Evolutionary conservation across 2,888 invertebrate genomes (phyloP), one percentile per base, ranked within the genome.

Genomic region (Hermodice carunculata): DNA sequence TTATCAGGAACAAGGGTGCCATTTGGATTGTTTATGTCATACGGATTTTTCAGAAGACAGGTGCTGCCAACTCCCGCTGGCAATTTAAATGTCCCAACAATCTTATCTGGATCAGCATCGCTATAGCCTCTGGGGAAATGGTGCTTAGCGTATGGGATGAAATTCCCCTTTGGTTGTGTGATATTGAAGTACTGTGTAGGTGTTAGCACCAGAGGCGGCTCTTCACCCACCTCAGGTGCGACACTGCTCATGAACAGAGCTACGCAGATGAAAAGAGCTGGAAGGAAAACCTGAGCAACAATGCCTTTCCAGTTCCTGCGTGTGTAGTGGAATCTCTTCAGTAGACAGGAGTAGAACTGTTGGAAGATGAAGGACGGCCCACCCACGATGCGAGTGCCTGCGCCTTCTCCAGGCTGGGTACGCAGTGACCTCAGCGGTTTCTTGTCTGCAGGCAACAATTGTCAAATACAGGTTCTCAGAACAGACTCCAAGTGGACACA

Each of bases 151-250:
- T 37, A 37, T 37, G 37, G 37, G 11, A 37, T 37, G 17, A 37
- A 37, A 8, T 14, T 14, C 37, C 37, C 37, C 11, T 37, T n/a
- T n/a, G n/a, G 17, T 14, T 37, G 11, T 14, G 26, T 26, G 6
- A 51, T 8, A 51, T 51, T 51, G 17, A 26, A 28, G 51, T 26
- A 51, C 29, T 51, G 51, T 8, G 51, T 26, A 29, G 51, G 11
- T 22, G 26, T 51, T 8, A 51, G 29, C 5, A 11, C 19, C 6
- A 51, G 26, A 11, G 51, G 51, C 11, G 51, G 51, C 11, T 51
- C 29, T 5, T 51, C 26, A 14, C 11, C 8, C 22, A 51, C 22
- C 17, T 37, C 11, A 14, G 37, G 37, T 37, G 8, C 11, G 8
- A 17, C 17, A 17, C 11, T 14, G 17, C 37, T 14, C 17, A 17